Conservation (phyloP, 92 coral and sea anemone species). For the Bergia puertoricense region DNA sequence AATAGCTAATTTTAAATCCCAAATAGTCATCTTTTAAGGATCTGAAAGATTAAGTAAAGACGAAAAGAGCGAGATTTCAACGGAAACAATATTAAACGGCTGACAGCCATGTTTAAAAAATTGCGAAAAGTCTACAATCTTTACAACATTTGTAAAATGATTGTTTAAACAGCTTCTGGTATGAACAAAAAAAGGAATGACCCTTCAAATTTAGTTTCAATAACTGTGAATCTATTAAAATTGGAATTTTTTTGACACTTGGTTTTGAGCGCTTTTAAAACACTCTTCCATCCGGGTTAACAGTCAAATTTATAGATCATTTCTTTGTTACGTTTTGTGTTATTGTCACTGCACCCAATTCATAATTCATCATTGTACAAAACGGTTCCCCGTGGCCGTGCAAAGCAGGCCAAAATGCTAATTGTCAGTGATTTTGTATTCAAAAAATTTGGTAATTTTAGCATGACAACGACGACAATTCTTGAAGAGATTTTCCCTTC, state of each 20-base stretch:
- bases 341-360: slow-evolving; percentile 49
- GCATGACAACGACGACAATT: slow-evolving; percentile 88
- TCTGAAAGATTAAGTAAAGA: neutral
- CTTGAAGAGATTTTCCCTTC: slow-evolving; percentile 81
- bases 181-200: slow-evolving; percentile 13
- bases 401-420: slow-evolving; percentile 72
- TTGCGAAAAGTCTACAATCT: slow-evolving; percentile 12
- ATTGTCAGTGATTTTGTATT: slow-evolving; percentile 74
- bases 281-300: neutral
- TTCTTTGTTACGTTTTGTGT: slow-evolving; percentile 37
- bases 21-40: neutral
- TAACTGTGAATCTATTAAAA: slow-evolving; percentile 32
- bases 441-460: slow-evolving; percentile 67
- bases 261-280: slow-evolving; percentile 4
- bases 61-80: neutral
- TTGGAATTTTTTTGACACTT: slow-evolving; percentile 27
- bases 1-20: neutral
- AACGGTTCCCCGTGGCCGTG: slow-evolving; percentile 61
- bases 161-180: slow-evolving; percentile 40
- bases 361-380: slow-evolving; percentile 93
- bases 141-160: slow-evolving; percentile 7
- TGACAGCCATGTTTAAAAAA: slow-evolving; percentile 8
- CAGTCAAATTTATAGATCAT: neutral
- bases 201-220: slow-evolving; percentile 16
- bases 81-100: neutral